Conservation (phyloP, 2,888 invertebrate genomes). For the Scrobipalpa atriplicella region DNA sequence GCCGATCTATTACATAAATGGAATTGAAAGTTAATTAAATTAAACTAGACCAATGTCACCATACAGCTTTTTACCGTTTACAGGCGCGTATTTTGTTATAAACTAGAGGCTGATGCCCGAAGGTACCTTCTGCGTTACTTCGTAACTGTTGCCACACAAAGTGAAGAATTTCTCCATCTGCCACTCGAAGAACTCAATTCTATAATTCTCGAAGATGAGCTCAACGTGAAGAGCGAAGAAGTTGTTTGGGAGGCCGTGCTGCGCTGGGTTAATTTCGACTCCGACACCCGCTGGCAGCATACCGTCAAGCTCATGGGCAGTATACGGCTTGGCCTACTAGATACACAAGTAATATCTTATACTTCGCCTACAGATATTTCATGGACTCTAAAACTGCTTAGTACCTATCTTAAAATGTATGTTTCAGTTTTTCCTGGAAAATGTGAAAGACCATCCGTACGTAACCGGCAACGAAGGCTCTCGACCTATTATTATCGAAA, state of each 20-base stretch:
- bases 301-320: conserved; percentile 91
- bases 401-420: conserved; percentile 25
- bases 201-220: conserved; percentile 91
- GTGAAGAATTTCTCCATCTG: conserved; percentile 88
- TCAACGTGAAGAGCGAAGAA: conserved; percentile 95
- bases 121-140: conserved; percentile 90
- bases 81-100: conserved; percentile 87
- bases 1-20: too few species aligned
- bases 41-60: background rate
- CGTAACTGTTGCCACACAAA: conserved; percentile 87
- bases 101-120: conserved; percentile 86
- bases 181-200: conserved; percentile 88
- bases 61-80: conserved; percentile 37
- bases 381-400: background rate
- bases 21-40: too few species aligned
- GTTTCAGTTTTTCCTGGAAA: conserved; percentile 93
- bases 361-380: background rate
- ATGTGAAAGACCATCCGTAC: conserved; percentile 94
- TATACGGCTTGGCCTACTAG: conserved; percentile 91
- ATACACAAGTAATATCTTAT: conserved; percentile 84
- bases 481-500: conserved; percentile 94
- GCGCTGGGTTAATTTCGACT: conserved; percentile 93
- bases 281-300: conserved; percentile 86
- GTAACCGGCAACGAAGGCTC: conserved; percentile 92
- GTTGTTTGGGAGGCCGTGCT: conserved; percentile 93